Evolutionary conservation across 2,888 invertebrate species (phyloP).

Genomic region (Arctia plantaginis): DNA sequence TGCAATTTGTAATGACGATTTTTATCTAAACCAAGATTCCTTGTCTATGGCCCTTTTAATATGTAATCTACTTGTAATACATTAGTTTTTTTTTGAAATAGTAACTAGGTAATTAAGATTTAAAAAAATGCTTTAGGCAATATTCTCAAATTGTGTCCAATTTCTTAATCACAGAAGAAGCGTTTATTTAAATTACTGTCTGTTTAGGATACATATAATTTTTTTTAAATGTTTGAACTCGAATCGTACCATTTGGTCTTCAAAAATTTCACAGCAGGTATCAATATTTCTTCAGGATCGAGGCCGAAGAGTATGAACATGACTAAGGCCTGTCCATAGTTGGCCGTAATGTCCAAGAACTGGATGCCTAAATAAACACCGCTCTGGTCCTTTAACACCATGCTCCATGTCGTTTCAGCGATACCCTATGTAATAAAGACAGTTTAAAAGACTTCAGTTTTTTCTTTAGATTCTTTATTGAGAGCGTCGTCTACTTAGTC

Average conservation of each 20-base stretch:
- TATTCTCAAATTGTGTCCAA: too few relatives aligned
- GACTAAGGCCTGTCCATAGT: slow-evolving; percentile 95
- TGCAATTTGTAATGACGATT: not conserved
- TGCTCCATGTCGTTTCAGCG: slow-evolving; percentile 92
- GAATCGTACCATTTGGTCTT: slow-evolving; percentile 86
- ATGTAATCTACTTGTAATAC: too few relatives aligned
- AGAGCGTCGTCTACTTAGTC: not conserved
- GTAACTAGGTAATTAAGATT: too few relatives aligned
- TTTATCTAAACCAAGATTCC: not conserved
- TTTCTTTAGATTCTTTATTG: not conserved
- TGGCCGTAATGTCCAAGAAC: slow-evolving; percentile 95
- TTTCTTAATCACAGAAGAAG: too few relatives aligned
- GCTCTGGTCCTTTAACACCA: slow-evolving; percentile 93
- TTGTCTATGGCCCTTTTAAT: too few relatives aligned
- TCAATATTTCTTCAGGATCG: slow-evolving; percentile 91
- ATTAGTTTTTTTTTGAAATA: too few relatives aligned
- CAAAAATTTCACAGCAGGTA: slow-evolving; percentile 89
- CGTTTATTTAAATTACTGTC: too few relatives aligned
- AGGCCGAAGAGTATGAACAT: slow-evolving; percentile 95
- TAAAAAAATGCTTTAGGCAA: too few relatives aligned
- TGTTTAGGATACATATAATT: too few relatives aligned
- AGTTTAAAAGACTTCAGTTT: not conserved
- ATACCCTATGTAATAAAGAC: slow-evolving; percentile 88
- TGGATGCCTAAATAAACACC: slow-evolving; percentile 97
- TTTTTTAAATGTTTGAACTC: too few relatives aligned